phyloP scores from a whole-genome alignment of 2,113 vertebrate genomes.

The Dunckerocampus dactyliophorus region DNA sequence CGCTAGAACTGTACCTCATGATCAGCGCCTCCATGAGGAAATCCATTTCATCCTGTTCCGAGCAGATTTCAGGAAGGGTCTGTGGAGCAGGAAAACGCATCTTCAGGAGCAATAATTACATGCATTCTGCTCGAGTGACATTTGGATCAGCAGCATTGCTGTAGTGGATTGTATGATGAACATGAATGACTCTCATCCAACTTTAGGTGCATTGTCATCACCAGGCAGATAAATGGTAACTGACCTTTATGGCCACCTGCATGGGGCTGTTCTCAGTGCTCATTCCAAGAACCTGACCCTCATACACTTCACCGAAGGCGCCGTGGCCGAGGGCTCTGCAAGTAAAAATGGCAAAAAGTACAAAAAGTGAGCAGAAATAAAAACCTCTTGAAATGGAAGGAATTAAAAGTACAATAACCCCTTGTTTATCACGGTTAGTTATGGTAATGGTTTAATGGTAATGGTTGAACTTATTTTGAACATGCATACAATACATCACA shows the following conservation, averaged over 20 bases:
- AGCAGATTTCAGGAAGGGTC: conserved; percentile 92
- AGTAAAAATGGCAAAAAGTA: neutral
- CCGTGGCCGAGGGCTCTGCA: conserved; percentile 85
- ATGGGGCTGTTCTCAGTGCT: conserved; percentile 77
- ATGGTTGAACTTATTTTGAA: too few relatives aligned
- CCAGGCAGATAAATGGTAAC: conserved; percentile 12
- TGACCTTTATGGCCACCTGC: conserved; percentile 91
- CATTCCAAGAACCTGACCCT: conserved; percentile 85
- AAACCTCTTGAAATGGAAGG: too few relatives aligned
- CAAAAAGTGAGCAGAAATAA: neutral
- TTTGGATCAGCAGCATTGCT: conserved; percentile 14
- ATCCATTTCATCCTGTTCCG: conserved; percentile 88
- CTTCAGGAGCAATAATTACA: conserved; percentile 1
- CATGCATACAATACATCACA: too few relatives aligned
- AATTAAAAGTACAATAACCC: too few relatives aligned
- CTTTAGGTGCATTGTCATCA: conserved; percentile 8
- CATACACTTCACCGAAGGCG: conserved; percentile 89
- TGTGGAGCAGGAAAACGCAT: conserved; percentile 48
- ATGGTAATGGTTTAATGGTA: too few relatives aligned
- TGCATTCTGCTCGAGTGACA: conserved; percentile 10
- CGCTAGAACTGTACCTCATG: conserved; percentile 76
- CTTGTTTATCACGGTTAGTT: too few relatives aligned
- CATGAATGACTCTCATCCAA: neutral
- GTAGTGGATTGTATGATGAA: conserved; percentile 21
- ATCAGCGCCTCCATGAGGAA: conserved; percentile 91